phyloP scores from a whole-genome alignment of 2,113 vertebrate species.

The Guaruba guarouba region DNA sequence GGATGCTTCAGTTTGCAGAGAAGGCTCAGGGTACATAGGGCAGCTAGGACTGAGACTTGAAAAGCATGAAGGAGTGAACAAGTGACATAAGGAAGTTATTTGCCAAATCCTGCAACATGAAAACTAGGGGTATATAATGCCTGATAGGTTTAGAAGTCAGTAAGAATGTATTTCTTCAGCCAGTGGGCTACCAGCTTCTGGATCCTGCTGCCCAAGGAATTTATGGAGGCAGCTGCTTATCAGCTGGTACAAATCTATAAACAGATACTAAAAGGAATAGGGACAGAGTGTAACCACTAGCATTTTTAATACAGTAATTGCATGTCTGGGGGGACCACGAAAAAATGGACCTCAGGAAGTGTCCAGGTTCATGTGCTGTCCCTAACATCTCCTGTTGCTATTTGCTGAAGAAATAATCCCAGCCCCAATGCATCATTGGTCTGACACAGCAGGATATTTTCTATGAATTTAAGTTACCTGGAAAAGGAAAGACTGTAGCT shows the following conservation, averaged over 20 bases:
- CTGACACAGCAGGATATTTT: neutral
- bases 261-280: neutral
- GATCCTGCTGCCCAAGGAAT: neutral
- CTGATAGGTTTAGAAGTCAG: neutral
- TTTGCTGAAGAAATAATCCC: neutral
- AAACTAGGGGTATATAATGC: neutral
- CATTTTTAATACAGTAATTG: neutral
- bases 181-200: neutral
- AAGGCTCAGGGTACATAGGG: neutral
- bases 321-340: neutral
- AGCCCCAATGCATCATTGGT: neutral
- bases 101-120: neutral
- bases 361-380: neutral
- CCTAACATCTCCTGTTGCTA: neutral
- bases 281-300: neutral
- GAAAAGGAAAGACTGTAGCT: neutral
- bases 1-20: neutral
- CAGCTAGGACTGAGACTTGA: neutral
- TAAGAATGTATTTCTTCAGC: neutral
- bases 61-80: neutral
- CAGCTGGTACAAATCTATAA: neutral
- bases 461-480: neutral
- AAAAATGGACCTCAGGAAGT: neutral
- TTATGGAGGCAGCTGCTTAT: neutral
- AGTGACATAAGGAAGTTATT: neutral